These are phyloP conservation scores for Rhopalosiphum nymphaeae DNA, from an alignment of 2,888 invertebrate genomes.

Conservation along the genomic window DNA sequence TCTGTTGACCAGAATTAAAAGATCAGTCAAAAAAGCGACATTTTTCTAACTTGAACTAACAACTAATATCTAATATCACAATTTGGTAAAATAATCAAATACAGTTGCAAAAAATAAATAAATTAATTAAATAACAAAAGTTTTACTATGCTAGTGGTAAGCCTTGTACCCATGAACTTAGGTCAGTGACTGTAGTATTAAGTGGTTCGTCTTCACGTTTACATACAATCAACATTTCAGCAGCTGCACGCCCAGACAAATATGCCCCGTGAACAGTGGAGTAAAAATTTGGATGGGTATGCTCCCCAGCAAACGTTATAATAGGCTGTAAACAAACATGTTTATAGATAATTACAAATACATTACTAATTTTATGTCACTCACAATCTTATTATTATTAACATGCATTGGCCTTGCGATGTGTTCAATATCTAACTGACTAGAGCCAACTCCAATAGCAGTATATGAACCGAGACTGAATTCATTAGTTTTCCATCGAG, in stretches of 20 bases:
- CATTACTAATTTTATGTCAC: not conserved
- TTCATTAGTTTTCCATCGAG: slow-evolving; percentile 88
- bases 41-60: slow-evolving; percentile 46
- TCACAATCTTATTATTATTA: slow-evolving; percentile 80
- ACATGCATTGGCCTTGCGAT: slow-evolving; percentile 86
- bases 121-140: slow-evolving; percentile 41
- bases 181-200: slow-evolving; percentile 83
- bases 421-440: slow-evolving; percentile 88
- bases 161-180: slow-evolving; percentile 90
- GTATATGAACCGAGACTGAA: slow-evolving; percentile 92
- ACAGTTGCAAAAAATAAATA: slow-evolving; percentile 36
- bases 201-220: slow-evolving; percentile 72
- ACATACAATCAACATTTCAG: slow-evolving; percentile 77
- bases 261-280: slow-evolving; percentile 96
- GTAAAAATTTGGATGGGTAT: slow-evolving; percentile 93
- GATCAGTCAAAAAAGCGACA: slow-evolving; percentile 30
- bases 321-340: slow-evolving; percentile 76
- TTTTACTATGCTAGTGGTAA: slow-evolving; percentile 78
- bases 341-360: slow-evolving; percentile 7
- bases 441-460: slow-evolving; percentile 88
- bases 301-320: slow-evolving; percentile 93
- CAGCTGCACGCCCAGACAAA: slow-evolving; percentile 86
- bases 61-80: slow-evolving; percentile 63
- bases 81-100: slow-evolving; percentile 62
- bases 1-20: not conserved